A percentile compares a stretch with the other conserved stretches of the same genome.
phyloP scores from a whole-genome alignment of 2,113 vertebrate genomes.

The Hucho hucho region DNA sequence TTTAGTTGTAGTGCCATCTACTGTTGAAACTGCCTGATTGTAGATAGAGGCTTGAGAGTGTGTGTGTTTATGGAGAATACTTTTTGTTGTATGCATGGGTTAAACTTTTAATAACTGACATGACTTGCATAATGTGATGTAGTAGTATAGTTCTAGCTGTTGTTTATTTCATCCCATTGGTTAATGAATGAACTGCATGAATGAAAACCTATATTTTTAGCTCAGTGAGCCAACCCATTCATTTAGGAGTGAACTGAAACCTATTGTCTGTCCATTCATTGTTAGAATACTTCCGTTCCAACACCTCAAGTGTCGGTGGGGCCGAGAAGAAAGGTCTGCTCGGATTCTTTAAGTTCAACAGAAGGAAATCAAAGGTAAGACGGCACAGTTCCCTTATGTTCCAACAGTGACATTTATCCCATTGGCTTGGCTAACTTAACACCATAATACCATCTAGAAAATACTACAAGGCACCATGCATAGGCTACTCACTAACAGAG shows the following conservation, averaged over 20 bases:
- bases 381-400: not conserved
- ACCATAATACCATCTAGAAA: no score
- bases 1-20: conserved; percentile 53
- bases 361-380: conserved; percentile 83
- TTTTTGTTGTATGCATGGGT: not conserved
- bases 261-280: conserved; percentile 18
- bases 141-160: not conserved
- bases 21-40: conserved; percentile 25
- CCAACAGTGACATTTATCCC: no score
- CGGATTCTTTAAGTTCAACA: conserved; percentile 84
- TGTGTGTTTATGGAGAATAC: not conserved
- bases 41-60: not conserved
- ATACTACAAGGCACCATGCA: no score
- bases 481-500: no score
- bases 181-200: not conserved
- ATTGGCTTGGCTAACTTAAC: no score
- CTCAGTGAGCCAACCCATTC: not conserved
- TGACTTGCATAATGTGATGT: not conserved
- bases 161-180: not conserved
- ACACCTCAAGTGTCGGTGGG: conserved; percentile 71
- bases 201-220: no score
- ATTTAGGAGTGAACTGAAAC: not conserved
- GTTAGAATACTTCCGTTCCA: conserved; percentile 76
- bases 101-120: not conserved
- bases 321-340: conserved; percentile 84